These are phyloP conservation scores for Tokudaia tokunoshimensis DNA, from an alignment of 2,797 vertebrate genomes.

Conservation along the genomic window DNA sequence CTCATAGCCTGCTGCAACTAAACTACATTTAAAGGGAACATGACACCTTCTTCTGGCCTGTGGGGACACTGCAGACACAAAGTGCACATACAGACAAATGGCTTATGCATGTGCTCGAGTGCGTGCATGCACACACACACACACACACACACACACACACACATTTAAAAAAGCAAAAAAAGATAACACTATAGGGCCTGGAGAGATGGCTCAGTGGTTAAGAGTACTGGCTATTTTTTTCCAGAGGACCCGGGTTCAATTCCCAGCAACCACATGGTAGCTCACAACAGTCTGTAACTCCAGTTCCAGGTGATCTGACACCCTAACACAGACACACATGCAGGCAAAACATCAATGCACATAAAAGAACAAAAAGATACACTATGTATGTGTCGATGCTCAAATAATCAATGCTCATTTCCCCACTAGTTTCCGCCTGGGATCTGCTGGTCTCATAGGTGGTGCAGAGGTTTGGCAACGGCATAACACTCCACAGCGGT, in stretches of 20 bases:
- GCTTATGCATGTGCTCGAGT: too few species aligned
- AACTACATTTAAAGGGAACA: neutral
- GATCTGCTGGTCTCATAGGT: neutral
- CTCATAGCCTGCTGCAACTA: neutral
- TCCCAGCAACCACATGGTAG: neutral
- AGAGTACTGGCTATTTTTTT: neutral
- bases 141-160: neutral
- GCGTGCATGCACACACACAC: neutral
- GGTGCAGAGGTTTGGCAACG: rapidly evolving
- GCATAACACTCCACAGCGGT: neutral
- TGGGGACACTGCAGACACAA: neutral
- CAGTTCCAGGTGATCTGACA: neutral
- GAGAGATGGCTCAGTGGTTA: neutral
- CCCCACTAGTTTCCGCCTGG: neutral
- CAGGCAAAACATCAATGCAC: neutral
- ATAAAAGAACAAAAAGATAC: neutral
- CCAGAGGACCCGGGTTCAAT: neutral
- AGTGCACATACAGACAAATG: neutral
- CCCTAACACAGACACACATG: neutral
- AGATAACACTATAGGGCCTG: neutral
- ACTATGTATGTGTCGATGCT: too few species aligned
- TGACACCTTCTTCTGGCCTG: neutral
- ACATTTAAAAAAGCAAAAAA: neutral
- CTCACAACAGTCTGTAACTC: neutral
- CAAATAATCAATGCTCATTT: too few species aligned